Evolutionary conservation across 2,888 invertebrate genomes (phyloP).

Genomic region (Phymatocera aterrima): DNA sequence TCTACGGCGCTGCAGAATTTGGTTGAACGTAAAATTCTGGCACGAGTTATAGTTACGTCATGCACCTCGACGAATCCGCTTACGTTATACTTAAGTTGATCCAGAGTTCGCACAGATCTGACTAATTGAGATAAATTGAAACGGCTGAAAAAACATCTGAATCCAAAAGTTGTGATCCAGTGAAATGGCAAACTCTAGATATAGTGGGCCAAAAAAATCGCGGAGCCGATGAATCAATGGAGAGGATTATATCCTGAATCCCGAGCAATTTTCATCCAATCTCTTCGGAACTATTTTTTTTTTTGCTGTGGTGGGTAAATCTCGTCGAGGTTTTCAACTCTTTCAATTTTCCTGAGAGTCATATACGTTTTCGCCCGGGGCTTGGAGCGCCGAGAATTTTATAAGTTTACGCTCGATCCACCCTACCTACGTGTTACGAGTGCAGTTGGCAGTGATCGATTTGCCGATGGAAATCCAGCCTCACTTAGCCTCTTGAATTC

Average conservation of each 20-base stretch:
- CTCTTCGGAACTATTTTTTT: too few relatives aligned
- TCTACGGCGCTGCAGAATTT: conserved; percentile 1
- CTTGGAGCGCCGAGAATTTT: not conserved
- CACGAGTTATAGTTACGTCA: not conserved
- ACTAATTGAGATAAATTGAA: not conserved
- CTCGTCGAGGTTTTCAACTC: not conserved
- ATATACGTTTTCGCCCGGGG: not conserved
- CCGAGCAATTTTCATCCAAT: too few relatives aligned
- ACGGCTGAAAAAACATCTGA: not conserved
- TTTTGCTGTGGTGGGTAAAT: conserved; percentile 9
- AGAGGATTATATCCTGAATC: too few relatives aligned
- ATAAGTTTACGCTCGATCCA: conserved; percentile 17
- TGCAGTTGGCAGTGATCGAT: conserved; percentile 38
- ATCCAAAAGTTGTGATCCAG: not conserved
- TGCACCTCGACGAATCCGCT: not conserved
- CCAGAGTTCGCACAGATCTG: not conserved
- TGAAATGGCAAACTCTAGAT: too few relatives aligned
- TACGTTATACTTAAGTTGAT: not conserved
- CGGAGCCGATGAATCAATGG: too few relatives aligned
- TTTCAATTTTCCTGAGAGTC: not conserved
- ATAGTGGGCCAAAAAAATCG: not conserved
- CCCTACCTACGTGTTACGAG: conserved; percentile 9
- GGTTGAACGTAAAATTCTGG: not conserved
- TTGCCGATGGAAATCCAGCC: not conserved
- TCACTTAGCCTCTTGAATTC: conserved; percentile 30